A percentile compares a stretch with the other conserved stretches of the same genome.
These are phyloP conservation scores for Drosophila nigricruria DNA, from an alignment of 2,888 invertebrate species.

Conservation along the genomic window DNA sequence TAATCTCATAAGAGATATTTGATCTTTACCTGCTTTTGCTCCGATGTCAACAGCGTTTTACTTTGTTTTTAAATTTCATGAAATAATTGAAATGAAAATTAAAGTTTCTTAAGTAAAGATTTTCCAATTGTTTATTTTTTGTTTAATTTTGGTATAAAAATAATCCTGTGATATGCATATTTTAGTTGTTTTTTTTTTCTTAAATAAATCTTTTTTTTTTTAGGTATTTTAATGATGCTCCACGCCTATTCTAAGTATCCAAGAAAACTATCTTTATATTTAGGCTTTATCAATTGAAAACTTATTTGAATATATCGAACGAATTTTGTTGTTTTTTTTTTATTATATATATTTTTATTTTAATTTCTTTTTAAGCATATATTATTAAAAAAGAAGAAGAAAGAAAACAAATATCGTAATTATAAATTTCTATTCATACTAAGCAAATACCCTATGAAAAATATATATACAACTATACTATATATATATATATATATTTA, in stretches of 20 bases:
- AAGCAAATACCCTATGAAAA: constrained; percentile 55
- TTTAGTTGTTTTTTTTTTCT: constrained; percentile 53
- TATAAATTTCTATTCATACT: constrained; percentile 39
- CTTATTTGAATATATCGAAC: constrained; percentile 35
- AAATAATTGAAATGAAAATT: constrained; percentile 63
- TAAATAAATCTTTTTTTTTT: constrained; percentile 3
- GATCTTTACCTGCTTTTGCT: constrained; percentile 38
- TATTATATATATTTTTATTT: constrained; percentile 1
- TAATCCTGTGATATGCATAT: constrained; percentile 70
- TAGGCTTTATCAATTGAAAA: constrained; percentile 29
- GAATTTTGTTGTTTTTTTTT: constrained; percentile 48
- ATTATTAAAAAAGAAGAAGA: constrained; percentile 3
- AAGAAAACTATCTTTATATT: constrained; percentile 19
- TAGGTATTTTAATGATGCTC: background rate
- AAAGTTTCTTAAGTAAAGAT: constrained; percentile 26
- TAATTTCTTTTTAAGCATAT: constrained; percentile 28
- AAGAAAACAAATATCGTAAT: constrained; percentile 29
- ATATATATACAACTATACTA: constrained; percentile 31
- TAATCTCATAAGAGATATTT: constrained; percentile 7
- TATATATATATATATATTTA: constrained; percentile 38
- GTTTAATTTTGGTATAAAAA: constrained; percentile 35
- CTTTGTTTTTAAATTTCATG: constrained; percentile 59
- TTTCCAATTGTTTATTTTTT: constrained; percentile 30
- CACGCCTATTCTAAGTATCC: constrained; percentile 20
- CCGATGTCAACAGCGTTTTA: constrained; percentile 21